Percentiles rank a stretch among this genome's conserved stretches.
phyloP scores from a whole-genome alignment of 2,797 vertebrate species.

The Scolopax bukidnonensis region DNA sequence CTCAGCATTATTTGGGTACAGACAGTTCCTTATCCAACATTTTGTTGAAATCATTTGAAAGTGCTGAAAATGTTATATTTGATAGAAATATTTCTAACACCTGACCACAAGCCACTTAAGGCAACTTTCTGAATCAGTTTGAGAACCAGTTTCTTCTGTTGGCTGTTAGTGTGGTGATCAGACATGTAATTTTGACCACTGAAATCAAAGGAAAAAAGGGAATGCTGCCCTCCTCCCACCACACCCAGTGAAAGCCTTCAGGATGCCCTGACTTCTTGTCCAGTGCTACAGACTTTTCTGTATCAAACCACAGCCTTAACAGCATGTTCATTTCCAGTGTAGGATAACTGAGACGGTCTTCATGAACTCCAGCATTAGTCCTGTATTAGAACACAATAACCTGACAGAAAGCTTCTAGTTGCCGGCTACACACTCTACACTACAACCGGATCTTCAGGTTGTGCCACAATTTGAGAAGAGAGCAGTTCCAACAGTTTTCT shows the following conservation, averaged over 20 bases:
- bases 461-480: neutral
- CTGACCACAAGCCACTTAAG: neutral
- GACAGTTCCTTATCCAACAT: neutral
- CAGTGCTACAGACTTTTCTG: neutral
- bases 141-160: neutral
- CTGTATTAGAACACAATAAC: neutral
- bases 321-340: neutral
- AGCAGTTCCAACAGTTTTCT: neutral
- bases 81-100: neutral
- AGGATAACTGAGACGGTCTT: neutral
- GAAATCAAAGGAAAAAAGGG: neutral
- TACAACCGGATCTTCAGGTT: neutral
- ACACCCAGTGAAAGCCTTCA: neutral
- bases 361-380: neutral
- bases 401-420: neutral
- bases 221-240: fast-evolving
- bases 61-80: neutral
- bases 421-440: neutral
- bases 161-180: neutral
- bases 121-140: neutral
- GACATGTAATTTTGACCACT: neutral
- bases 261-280: neutral
- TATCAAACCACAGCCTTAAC: neutral
- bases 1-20: neutral
- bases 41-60: neutral